Base-by-base conservation (phyloP, 2,888 invertebrate genomes). In the Chorisops tibialis region DNA sequence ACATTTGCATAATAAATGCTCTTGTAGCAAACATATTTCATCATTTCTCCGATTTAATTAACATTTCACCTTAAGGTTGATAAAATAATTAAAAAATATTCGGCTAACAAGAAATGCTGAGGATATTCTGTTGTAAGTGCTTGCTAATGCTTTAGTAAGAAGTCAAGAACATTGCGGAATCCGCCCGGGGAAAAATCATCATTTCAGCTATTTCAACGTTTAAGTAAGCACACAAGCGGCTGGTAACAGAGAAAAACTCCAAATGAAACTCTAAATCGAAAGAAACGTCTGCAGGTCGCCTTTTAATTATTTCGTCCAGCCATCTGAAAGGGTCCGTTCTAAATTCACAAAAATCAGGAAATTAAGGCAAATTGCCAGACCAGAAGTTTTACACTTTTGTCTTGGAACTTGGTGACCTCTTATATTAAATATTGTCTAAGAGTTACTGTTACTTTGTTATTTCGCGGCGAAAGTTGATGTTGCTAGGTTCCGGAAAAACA, bases 301-400 rank as follows among this genome's bases (percentile, higher is more conserved):
- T 58, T 58, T 58, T 58, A 58, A 58, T 58, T 58, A 58, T 58
- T 58, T 58, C 58, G 58, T 58, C 30, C 58, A 58, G 58, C 45
- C 58, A 58, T 45, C 45, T 41, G 58, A 58, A 58, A 58, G 58
- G 58, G 58, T 58, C 58, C 45, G 35, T 58, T 54, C 41, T 54
- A 54, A 52, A 41, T 54, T 51, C 35, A 41, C 54, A 22, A 54
- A 54, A 54, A 54, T 54, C 54, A 54, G 54, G 54, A 54, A 54
- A 54, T 54, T 54, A 54, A 39, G 54, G 54, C 54, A 54, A 54
- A 54, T 54, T 54, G 54, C 22, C 54, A 39, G 54, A 54, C 54
- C 39, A 54, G 41, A 54, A 54, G 24, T 52, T 52, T 39, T 39
- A 12, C 54, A 35, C 54, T 12, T 35, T 22, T 14, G 19, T n/a